Conservation (phyloP, 2,797 vertebrate species). For the Ceyx erithaca region DNA sequence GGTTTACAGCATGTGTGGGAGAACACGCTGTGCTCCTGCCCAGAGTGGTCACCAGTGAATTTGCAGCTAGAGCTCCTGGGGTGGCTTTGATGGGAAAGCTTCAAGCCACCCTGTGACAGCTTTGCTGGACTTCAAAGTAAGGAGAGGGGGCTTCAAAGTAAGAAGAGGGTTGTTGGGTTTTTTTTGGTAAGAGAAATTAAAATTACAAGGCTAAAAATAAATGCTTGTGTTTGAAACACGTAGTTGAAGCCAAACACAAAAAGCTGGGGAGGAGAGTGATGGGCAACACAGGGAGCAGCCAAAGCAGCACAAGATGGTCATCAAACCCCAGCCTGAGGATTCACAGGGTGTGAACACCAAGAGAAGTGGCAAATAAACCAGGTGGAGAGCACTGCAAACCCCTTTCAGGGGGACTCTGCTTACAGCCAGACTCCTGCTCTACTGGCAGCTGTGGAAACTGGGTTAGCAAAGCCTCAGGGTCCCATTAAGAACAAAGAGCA, state of each 20-base stretch:
- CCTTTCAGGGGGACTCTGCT: neutral
- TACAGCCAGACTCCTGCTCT: neutral
- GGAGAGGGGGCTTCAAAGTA: neutral
- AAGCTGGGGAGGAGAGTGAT: neutral
- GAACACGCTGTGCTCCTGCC: neutral
- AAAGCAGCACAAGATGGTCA: fast-evolving
- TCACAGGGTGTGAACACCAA: neutral
- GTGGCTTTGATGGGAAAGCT: neutral
- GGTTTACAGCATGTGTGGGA: neutral
- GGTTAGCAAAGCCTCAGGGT: constrained; percentile 62
- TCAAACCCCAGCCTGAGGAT: neutral
- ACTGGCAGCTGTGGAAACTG: neutral
- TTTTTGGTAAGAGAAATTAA: neutral
- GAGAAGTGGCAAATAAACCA: neutral
- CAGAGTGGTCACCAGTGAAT: neutral
- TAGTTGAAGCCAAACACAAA: neutral
- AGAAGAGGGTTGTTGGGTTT: no score
- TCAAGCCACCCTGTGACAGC: neutral
- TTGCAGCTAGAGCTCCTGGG: neutral
- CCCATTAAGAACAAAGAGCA: constrained; percentile 60
- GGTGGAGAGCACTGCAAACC: neutral
- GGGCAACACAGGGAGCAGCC: neutral
- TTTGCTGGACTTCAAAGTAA: neutral
- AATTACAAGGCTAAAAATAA: neutral
- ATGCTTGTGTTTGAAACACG: fast-evolving